Evolutionary conservation across 2,888 invertebrate species (phyloP).

Genomic region (Caenorhabditis sulstoni): DNA sequence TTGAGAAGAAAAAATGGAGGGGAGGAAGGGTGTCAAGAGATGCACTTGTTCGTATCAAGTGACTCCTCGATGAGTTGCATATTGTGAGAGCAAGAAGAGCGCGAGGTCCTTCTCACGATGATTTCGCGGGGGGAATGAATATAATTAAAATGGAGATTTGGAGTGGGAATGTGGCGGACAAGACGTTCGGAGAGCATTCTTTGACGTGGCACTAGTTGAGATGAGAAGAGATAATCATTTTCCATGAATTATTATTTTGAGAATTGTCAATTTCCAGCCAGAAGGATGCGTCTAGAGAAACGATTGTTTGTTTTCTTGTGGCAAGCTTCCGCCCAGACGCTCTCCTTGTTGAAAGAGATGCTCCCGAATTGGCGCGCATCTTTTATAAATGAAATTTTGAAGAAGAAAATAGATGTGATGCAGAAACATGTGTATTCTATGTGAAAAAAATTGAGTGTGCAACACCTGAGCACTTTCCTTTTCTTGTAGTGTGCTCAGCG

Average conservation of each 20-base stretch:
- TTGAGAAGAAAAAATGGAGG: conserved; percentile 40
- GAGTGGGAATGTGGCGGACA: not conserved
- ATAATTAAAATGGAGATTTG: conserved; percentile 5
- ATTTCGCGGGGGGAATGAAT: conserved; percentile 28
- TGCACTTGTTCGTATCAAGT: conserved; percentile 58
- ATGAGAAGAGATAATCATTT: not conserved
- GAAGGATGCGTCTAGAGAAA: not conserved
- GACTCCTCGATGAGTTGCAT: conserved; percentile 56
- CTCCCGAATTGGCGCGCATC: conserved; percentile 44
- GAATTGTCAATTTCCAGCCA: too few species aligned
- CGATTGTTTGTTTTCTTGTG: conserved; percentile 34
- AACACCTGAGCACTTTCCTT: conserved; percentile 17
- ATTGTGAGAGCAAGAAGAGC: conserved; percentile 30
- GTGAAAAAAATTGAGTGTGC: not conserved
- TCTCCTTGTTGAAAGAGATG: conserved; percentile 32
- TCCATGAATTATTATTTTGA: too few species aligned
- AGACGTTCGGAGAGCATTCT: not conserved
- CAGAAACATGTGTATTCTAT: conserved; percentile 17
- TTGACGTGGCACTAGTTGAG: not conserved
- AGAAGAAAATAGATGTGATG: conserved; percentile 45
- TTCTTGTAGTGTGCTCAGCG: conserved; percentile 46
- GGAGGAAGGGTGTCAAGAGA: conserved; percentile 42
- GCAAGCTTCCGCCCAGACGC: conserved; percentile 1
- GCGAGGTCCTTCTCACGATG: conserved; percentile 40
- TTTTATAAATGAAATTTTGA: conserved; percentile 59